Base-by-base conservation (phyloP, 2,113 vertebrate species). In the Tychaedon coryphoeus region DNA sequence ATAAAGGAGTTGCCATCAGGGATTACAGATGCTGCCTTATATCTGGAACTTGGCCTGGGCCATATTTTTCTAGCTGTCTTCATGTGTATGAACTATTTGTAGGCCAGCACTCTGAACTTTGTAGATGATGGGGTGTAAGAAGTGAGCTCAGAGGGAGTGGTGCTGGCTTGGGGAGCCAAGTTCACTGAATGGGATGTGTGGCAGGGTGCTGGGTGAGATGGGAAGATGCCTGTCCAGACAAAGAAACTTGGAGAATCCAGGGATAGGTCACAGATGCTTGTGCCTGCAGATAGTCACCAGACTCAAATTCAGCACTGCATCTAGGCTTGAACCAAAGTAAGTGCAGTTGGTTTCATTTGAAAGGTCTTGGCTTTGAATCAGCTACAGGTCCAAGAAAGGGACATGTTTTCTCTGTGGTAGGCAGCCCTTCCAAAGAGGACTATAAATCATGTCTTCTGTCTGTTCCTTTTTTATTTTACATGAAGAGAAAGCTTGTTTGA, bases 61-160 rank as follows among this genome's bases (percentile, higher is more conserved):
- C 4, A 1, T 53, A 3, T 9, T 69, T 67, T 38, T 17, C 12
- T 75, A 31, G 10, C 24, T 51, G 29, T 58, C 18, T 42, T 47
- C 0, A 1, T 1, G 1, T 51, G 33, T 42, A 10, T 2, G 3
- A 78, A 4, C 33, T 48, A 0, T 50, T 70, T 69, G 13, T 75
- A 45, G 70, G 28, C 12, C 58, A 73, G 22, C 50, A 18, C 14
- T 11, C n/a, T 57, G 53, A 36, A 22, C 22, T 36, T 69, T 11
- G 3, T 4, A 28, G 73, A 12, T 36, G 50, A 26, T 6, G 11
- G 18, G 14, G 5, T 53, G 4, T 43, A 36, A 50, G 66, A 53
- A 50, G 36, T 47, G 61, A 58, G 26, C 16, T 70, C 36, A 9
- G 33, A 29, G 56, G 53, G 53, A 66, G 16, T 9, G 18, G 19